Evolutionary conservation across 2,888 invertebrate genomes (phyloP), one percentile per base, ranked within the genome.

Genomic region (Archips crataeganus): DNA sequence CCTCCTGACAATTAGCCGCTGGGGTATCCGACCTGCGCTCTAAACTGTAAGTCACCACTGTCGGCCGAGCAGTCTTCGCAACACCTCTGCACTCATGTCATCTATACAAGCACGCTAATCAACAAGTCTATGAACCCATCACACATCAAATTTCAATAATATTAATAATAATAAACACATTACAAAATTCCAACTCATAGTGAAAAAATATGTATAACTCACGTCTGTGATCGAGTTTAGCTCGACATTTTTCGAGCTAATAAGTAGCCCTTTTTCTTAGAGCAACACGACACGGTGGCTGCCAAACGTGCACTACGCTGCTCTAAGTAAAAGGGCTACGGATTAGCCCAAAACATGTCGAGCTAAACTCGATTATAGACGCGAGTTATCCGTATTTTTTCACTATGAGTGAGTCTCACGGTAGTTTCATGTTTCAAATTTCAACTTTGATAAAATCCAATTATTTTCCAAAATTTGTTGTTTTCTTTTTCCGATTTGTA

Each of bases 1-100:
- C 95, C 81, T 97, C 96, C 87, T 97, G 97, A 97, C 97, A 97
- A 97, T 96, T 96, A 97, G 96, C 96, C 95, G 95, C 96, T 95
- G 95, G 96, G 95, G 90, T 95, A 90, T 91, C 95, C 90, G 93
- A 95, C 93, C 92, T 94, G 91, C 96, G 96, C 92, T 96, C 97
- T 88, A 97, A 97, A 95, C 95, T 97, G 94, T 97, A 95, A 96
- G 93, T 93, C 85, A 83, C 80, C 84, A 82, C 79, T 78, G 78
- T 77, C 85, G 79, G 81, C 89, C 87, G 83, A 90, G 90, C 90
- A 86, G 89, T 82, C 82, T 79, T 87, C 87, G 85, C 89, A 86
- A 77, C 85, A 49, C 47, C 62, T 36, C 39, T 57, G 47, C 70
- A 61, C 65, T 42, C 47, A 67, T 45, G n/a, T 34, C 54, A 68